Evolutionary conservation across 2,888 invertebrate genomes (phyloP).

Genomic region (Eristalis intricaria): DNA sequence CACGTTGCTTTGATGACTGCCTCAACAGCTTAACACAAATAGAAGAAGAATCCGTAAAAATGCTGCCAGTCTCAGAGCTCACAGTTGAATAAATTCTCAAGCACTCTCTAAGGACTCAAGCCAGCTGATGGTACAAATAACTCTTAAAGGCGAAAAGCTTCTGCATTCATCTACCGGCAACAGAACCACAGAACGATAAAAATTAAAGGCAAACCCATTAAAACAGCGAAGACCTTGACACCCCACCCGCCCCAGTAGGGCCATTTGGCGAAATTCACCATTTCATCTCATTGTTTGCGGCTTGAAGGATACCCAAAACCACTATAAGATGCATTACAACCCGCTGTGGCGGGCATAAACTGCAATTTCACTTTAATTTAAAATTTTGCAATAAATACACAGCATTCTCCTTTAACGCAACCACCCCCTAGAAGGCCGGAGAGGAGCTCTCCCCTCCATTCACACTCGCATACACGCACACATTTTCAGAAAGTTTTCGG

Average conservation of each 20-base stretch:
- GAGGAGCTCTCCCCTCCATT: conserved; percentile 25
- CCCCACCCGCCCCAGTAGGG: not conserved
- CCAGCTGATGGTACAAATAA: no score
- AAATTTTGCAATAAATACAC: conserved; percentile 67
- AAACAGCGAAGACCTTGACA: not conserved
- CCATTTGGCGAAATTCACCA: not conserved
- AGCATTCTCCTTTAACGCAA: conserved; percentile 37
- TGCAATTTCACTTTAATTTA: conserved; percentile 69
- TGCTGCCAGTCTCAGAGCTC: no score
- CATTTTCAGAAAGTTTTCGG: conserved; percentile 34
- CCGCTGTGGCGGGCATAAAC: conserved; percentile 49
- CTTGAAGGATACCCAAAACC: conserved; percentile 38
- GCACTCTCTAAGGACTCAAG: no score
- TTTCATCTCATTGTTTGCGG: conserved; percentile 4
- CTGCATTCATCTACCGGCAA: not conserved
- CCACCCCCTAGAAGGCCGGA: not conserved
- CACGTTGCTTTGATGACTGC: no score
- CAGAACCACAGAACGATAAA: not conserved
- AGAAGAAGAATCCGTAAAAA: no score
- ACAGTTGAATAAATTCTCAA: no score
- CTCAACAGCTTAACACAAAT: no score
- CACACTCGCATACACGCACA: not conserved
- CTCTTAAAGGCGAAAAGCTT: no score
- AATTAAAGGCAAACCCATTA: not conserved
- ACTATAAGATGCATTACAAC: conserved; percentile 40